Evolutionary conservation across 1,140 invertebrate species (phyloP).

Genomic region (Dendrolimus punctatus): DNA sequence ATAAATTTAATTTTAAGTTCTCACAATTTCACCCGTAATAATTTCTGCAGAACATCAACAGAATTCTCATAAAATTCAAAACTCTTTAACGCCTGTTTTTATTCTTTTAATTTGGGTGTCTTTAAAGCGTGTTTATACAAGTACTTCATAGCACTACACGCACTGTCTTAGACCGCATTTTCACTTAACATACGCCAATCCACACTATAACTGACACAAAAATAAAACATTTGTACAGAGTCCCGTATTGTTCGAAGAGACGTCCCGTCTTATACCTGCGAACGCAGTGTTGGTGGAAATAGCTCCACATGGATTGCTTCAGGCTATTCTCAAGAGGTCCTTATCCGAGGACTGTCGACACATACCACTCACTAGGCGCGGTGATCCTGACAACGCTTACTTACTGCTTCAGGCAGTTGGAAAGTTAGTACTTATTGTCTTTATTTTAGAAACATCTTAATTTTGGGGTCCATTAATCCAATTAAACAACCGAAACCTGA

Average conservation of each 20-base stretch:
- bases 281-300: constrained; percentile 85
- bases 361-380: constrained; percentile 80
- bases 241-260: constrained; percentile 89
- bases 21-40: no score
- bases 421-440: constrained; percentile 33
- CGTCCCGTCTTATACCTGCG: constrained; percentile 78
- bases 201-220: no score
- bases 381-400: constrained; percentile 74
- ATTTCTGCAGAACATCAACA: no score
- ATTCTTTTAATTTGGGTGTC: no score
- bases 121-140: no score
- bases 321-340: constrained; percentile 79
- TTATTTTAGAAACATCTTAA: background rate
- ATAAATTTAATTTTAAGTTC: no score
- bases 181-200: no score
- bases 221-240: constrained; percentile 29
- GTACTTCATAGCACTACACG: no score
- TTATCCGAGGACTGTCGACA: constrained; percentile 65
- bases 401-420: constrained; percentile 77
- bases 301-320: constrained; percentile 86
- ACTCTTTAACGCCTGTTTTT: no score
- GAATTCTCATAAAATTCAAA: no score
- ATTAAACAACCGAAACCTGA: background rate
- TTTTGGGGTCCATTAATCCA: background rate
- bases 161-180: no score